phyloP scores from a whole-genome alignment of 1,140 invertebrate species.

The Archivesica marissinica region DNA sequence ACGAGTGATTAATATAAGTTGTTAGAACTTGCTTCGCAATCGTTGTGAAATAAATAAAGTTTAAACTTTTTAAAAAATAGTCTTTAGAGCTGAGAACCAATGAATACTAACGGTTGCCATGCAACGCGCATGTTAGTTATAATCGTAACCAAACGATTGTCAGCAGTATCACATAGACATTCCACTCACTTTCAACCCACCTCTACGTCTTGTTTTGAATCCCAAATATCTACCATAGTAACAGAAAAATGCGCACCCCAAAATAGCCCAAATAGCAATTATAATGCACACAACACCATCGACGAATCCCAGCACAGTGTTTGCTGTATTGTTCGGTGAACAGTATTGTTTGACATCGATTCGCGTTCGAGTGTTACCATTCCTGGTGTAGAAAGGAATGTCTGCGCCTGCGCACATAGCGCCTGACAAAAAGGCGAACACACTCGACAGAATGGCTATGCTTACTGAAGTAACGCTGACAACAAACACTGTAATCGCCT shows the following conservation, averaged over 20 bases:
- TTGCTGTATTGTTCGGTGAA: constrained; percentile 21
- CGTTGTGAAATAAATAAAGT: too few species aligned
- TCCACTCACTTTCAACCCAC: too few species aligned
- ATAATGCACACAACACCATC: constrained; percentile 25
- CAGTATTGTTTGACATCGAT: constrained; percentile 50
- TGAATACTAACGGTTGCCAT: too few species aligned
- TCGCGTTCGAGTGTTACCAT: background rate
- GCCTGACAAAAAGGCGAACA: constrained; percentile 32
- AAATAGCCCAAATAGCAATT: constrained; percentile 17
- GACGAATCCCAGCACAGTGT: constrained; percentile 23
- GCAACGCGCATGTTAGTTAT: too few species aligned
- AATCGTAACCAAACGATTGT: too few species aligned
- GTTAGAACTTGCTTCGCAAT: too few species aligned
- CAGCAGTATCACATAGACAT: too few species aligned
- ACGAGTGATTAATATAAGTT: too few species aligned
- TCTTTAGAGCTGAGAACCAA: too few species aligned
- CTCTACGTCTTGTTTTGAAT: constrained; percentile 13
- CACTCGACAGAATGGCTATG: constrained; percentile 3
- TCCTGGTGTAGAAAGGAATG: constrained; percentile 25
- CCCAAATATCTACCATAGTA: constrained; percentile 39
- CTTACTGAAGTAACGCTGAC: background rate
- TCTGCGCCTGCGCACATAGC: constrained; percentile 41
- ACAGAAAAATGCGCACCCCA: constrained; percentile 46
- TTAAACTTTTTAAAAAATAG: too few species aligned
- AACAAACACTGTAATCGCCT: constrained; percentile 19